Evolutionary conservation across 2,113 vertebrate genomes (phyloP).

Genomic region (Sander lucioperca): DNA sequence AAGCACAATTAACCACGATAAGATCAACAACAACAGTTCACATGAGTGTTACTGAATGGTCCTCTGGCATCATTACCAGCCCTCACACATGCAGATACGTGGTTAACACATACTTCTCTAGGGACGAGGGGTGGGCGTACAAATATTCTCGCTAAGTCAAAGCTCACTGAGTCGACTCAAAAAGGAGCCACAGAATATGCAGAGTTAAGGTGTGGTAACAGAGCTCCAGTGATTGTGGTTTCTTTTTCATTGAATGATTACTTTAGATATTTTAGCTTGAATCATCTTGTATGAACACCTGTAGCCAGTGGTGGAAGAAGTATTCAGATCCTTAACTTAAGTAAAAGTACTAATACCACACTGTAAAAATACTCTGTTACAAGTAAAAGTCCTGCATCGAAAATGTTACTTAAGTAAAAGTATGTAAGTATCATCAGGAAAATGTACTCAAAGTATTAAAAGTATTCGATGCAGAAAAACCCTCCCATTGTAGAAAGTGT

Average conservation of each 20-base stretch:
- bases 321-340: too few relatives aligned
- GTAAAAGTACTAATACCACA: too few relatives aligned
- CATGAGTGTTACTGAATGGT: not conserved
- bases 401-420: too few relatives aligned
- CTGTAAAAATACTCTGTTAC: too few relatives aligned
- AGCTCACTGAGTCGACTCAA: too few relatives aligned
- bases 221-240: not conserved
- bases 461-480: too few relatives aligned
- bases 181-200: not conserved
- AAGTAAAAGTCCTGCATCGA: too few relatives aligned
- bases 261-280: slow-evolving; percentile 5
- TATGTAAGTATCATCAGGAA: too few relatives aligned
- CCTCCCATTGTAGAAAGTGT: too few relatives aligned
- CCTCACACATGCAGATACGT: not conserved
- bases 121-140: not conserved
- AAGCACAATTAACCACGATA: not conserved
- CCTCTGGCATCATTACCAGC: not conserved
- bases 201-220: not conserved
- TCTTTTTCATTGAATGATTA: not conserved
- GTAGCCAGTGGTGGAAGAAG: too few relatives aligned
- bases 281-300: slow-evolving; percentile 9
- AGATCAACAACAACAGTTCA: not conserved
- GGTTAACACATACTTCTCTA: not conserved
- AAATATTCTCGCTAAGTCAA: not conserved
- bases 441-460: too few relatives aligned